These are phyloP conservation scores for Fissipunctia ypsillon DNA, from an alignment of 2,888 invertebrate genomes.

Conservation along the genomic window DNA sequence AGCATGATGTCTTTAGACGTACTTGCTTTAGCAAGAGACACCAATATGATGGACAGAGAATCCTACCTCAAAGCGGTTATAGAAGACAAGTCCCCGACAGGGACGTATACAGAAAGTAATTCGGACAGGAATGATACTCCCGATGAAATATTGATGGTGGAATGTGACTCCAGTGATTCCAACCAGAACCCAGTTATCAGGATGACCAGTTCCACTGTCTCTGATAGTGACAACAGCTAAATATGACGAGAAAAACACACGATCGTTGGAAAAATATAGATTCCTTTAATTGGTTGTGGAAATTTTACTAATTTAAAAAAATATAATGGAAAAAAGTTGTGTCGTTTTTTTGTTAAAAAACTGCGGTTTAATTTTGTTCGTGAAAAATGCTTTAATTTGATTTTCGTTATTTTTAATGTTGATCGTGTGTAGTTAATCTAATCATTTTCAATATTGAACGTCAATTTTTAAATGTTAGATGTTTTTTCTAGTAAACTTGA, in stretches of 20 bases:
- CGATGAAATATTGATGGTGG: slow-evolving; percentile 87
- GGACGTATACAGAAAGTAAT: slow-evolving; percentile 87
- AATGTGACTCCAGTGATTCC: slow-evolving; percentile 88
- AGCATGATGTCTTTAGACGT: slow-evolving; percentile 89
- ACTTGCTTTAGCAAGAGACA: slow-evolving; percentile 83
- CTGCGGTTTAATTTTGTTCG: slow-evolving; percentile 37
- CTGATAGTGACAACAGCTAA: slow-evolving; percentile 87
- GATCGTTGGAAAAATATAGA: slow-evolving; percentile 39
- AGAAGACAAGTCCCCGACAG: slow-evolving; percentile 87
- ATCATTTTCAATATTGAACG: slow-evolving; percentile 49
- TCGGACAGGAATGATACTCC: slow-evolving; percentile 88
- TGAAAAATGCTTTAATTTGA: slow-evolving; percentile 56
- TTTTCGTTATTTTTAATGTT: slow-evolving; percentile 26
- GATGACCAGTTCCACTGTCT: slow-evolving; percentile 87
- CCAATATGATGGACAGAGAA: slow-evolving; percentile 84
- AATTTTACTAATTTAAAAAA: slow-evolving; percentile 30
- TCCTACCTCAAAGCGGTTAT: slow-evolving; percentile 88
- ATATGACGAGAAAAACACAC: slow-evolving; percentile 46
- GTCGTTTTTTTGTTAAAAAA: slow-evolving; percentile 5
- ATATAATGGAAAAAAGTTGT: not conserved
- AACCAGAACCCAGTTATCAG: slow-evolving; percentile 87
- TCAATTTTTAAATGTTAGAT: slow-evolving; percentile 71
- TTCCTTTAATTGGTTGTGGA: slow-evolving; percentile 56
- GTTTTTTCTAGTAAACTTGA: slow-evolving; percentile 66
- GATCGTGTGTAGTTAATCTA: slow-evolving; percentile 42